These are phyloP conservation scores for Chesias legatella DNA, from an alignment of 2,888 invertebrate genomes.

Conservation along the genomic window DNA sequence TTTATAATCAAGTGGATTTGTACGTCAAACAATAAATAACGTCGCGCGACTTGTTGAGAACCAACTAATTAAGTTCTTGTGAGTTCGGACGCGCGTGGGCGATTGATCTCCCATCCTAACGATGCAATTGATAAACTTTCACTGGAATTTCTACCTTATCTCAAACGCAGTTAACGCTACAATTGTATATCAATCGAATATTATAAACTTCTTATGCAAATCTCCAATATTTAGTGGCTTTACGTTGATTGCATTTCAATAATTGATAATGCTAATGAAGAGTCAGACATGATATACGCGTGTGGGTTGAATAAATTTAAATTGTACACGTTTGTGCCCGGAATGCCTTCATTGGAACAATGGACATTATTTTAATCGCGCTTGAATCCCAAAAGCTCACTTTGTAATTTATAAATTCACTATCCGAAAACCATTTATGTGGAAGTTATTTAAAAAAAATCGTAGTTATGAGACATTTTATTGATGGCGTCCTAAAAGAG, in stretches of 20 bases:
- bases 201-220: conserved; percentile 53
- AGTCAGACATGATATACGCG: conserved; percentile 41
- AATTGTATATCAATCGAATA: conserved; percentile 14
- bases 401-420: conserved; percentile 4
- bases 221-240: conserved; percentile 51
- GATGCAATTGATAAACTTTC: conserved; percentile 37
- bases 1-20: conserved; percentile 61
- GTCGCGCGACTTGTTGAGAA: conserved; percentile 56
- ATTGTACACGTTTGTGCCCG: conserved; percentile 17
- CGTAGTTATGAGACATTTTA: too few species aligned
- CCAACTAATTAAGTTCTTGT: conserved; percentile 76
- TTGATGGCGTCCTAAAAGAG: too few species aligned
- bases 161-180: conserved; percentile 18
- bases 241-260: conserved; percentile 56
- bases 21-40: conserved; percentile 69
- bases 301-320: conserved; percentile 33
- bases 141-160: conserved; percentile 38
- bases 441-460: neutral
- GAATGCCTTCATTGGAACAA: conserved; percentile 19
- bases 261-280: conserved; percentile 67
- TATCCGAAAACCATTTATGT: neutral
- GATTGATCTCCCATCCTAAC: conserved; percentile 46
- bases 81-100: conserved; percentile 61
- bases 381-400: conserved; percentile 8
- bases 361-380: conserved; percentile 21